phyloP scores from a whole-genome alignment of 2,888 invertebrate genomes.

The Xestia sexstrigata region DNA sequence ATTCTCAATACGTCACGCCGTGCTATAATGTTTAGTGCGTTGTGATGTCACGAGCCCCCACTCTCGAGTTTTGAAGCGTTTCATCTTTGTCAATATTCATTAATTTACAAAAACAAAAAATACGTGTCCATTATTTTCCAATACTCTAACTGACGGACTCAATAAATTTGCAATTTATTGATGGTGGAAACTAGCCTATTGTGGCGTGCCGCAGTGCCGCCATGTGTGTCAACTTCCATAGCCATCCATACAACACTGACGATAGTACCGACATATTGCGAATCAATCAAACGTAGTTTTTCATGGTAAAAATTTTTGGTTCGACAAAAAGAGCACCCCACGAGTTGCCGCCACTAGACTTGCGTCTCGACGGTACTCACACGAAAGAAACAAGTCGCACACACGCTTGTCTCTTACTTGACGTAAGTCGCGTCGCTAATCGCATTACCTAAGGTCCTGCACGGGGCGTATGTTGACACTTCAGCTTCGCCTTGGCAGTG shows the following conservation, averaged over 20 bases:
- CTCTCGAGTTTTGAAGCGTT: no score
- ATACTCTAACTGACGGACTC: no score
- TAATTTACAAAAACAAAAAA: no score
- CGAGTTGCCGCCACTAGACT: neutral
- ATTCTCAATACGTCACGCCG: no score
- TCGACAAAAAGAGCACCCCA: neutral
- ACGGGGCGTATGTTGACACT: conserved; percentile 44
- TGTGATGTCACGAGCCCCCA: no score
- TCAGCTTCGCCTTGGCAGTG: conserved; percentile 70
- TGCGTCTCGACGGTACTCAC: neutral
- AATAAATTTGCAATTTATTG: no score
- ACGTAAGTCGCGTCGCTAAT: neutral
- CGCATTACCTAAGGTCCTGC: neutral
- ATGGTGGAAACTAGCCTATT: no score
- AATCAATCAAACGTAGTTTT: neutral
- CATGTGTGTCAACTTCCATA: neutral
- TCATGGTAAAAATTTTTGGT: neutral
- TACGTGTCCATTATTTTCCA: no score
- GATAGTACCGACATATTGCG: neutral
- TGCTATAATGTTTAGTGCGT: no score
- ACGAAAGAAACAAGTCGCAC: neutral
- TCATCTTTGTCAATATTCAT: no score
- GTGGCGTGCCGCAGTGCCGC: neutral
- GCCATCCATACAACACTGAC: neutral
- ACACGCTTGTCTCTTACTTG: neutral